Evolutionary conservation across 2,888 invertebrate species (phyloP).

Genomic region (Phaonia tiefii): DNA sequence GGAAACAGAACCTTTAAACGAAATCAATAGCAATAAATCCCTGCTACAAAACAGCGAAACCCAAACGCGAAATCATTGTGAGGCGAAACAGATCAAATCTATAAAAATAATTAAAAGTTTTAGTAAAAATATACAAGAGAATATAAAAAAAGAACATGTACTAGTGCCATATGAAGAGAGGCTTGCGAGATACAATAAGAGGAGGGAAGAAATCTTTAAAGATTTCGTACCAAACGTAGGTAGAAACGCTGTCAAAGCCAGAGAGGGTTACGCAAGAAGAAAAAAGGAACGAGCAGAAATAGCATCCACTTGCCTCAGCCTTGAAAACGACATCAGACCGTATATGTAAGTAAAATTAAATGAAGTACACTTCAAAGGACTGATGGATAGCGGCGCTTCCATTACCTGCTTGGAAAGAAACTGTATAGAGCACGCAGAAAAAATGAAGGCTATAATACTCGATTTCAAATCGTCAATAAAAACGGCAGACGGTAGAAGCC

Average conservation of each 20-base stretch:
- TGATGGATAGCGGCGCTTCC: neutral
- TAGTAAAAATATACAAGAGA: neutral
- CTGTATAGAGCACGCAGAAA: neutral
- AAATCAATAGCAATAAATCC: conserved; percentile 9
- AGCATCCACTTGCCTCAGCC: neutral
- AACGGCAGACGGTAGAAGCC: neutral
- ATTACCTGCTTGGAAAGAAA: neutral
- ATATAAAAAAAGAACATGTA: neutral
- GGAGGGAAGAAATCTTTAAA: neutral
- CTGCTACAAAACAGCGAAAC: neutral
- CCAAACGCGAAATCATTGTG: too few species aligned
- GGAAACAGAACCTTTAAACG: neutral
- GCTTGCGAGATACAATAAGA: neutral
- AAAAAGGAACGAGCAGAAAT: neutral
- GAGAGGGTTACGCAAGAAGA: neutral
- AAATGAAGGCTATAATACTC: neutral
- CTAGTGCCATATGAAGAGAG: neutral
- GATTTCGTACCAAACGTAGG: neutral
- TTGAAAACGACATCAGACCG: neutral
- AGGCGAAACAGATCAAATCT: too few species aligned
- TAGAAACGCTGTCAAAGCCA: neutral
- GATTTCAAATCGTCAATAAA: neutral
- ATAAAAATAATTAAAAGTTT: neutral
- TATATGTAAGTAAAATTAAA: neutral
- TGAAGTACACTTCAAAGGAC: neutral